phyloP scores from a whole-genome alignment of 23 tunicate species.

The Phallusia fumigata region DNA sequence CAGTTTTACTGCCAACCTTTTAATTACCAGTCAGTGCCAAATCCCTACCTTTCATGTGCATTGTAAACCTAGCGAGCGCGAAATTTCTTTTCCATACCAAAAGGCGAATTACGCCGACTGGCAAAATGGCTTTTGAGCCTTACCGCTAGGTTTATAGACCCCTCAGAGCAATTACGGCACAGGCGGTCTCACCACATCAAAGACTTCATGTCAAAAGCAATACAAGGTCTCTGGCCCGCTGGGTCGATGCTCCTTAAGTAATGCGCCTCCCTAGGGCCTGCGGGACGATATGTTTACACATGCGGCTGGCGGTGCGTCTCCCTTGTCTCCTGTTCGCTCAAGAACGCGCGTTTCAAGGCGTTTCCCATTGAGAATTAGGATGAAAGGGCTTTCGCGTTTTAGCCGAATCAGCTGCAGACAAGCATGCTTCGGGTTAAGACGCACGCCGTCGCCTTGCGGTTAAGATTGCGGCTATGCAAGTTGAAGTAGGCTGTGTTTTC shows the following conservation, averaged over 20 bases:
- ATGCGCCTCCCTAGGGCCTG: not conserved
- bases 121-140: too few species aligned
- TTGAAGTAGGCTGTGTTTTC: too few species aligned
- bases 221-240: not conserved
- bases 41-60: too few species aligned
- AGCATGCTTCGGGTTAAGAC: not conserved
- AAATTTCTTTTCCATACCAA: too few species aligned
- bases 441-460: too few species aligned
- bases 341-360: not conserved
- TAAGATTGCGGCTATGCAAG: too few species aligned
- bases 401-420: not conserved
- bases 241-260: not conserved
- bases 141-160: not conserved
- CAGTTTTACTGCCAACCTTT: too few species aligned
- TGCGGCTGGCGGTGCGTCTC: not conserved
- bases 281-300: not conserved
- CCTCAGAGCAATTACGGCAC: not conserved
- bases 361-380: not conserved
- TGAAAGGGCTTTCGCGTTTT: not conserved
- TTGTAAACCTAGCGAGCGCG: too few species aligned
- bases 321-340: not conserved
- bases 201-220: not conserved
- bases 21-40: too few species aligned
- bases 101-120: too few species aligned
- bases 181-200: constrained; percentile 4